Base-by-base conservation (phyloP, 2,888 invertebrate genomes). In the Hipparchia sbordonii region DNA sequence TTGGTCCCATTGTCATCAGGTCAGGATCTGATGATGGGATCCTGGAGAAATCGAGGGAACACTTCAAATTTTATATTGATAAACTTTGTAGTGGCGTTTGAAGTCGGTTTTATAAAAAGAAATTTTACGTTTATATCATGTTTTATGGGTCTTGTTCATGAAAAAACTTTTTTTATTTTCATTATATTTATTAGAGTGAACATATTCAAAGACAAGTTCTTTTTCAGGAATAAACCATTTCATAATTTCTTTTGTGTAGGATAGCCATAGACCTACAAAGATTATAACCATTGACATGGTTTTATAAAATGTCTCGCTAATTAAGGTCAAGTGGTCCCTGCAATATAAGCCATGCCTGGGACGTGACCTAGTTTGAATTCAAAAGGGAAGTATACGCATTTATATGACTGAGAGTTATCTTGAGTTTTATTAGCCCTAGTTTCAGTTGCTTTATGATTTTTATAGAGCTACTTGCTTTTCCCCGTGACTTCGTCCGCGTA, bases 321-420 rank as follows among this genome's bases (percentile, higher is more conserved):
- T 71, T 71, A 71, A 71, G 57, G 70, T 71, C 70, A 65, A 71
- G 70, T 12, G 39, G 51, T 51, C 51, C 65, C 39, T 71, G 65
- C 8, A 70, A 57, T 12, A 46, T 39, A 51, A 13, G 48, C 45
- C 51, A 63, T 12, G 46, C 52, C 56, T 33, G 54, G 52, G 23
- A 10, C 52, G 10, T 62, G 61, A 69, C 61, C 67, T 67, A 10
- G 56, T 67, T 71, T 46, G 56, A 57, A 57, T 60, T 46, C 56
- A 48, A 61, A 39, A 54, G 60, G 60, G 59, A 52, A 65, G 45
- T 72, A 52, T 23, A 23, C 23, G 23, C 23, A 23, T 39, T 39
- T 48, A 46, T 56, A 56, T 57, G 60, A 57, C 45, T 12, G 13
- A 46, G n/a, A 33, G 65, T 65, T 52, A 33, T 63, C 63, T 63